phyloP scores from a whole-genome alignment of 2,797 vertebrate genomes.

The Scolopax rusticola region DNA sequence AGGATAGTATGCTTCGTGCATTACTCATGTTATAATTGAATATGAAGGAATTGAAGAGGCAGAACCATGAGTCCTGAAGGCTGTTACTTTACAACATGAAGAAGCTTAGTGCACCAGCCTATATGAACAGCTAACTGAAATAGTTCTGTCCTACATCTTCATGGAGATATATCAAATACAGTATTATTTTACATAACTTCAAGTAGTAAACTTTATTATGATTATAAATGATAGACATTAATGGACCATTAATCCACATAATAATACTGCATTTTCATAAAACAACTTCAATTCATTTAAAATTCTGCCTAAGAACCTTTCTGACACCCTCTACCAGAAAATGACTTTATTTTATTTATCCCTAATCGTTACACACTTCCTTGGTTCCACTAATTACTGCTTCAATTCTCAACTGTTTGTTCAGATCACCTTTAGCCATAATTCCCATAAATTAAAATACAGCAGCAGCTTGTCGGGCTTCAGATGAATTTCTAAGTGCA shows the following conservation, averaged over 20 bases:
- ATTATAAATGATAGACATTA: constrained; percentile 59
- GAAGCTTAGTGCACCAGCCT: not conserved
- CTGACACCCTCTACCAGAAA: constrained; percentile 22
- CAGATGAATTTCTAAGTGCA: not conserved
- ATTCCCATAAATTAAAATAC: constrained; percentile 37
- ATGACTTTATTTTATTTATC: constrained; percentile 64
- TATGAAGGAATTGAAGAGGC: not conserved
- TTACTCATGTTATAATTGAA: not conserved
- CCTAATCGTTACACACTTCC: constrained; percentile 29
- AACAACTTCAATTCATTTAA: constrained; percentile 27
- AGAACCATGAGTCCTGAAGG: not conserved
- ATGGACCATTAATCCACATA: constrained; percentile 60
- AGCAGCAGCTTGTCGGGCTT: constrained; percentile 15
- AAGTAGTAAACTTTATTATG: constrained; percentile 55
- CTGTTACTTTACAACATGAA: not conserved
- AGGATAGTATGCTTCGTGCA: not conserved
- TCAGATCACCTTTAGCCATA: constrained; percentile 45
- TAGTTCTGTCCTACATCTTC: not conserved
- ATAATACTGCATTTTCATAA: constrained; percentile 38
- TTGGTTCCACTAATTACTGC: constrained; percentile 44
- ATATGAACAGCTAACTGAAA: not conserved
- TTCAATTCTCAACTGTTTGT: constrained; percentile 55
- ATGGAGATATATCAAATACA: not conserved
- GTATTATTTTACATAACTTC: constrained; percentile 8
- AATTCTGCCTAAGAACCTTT: constrained; percentile 46